Base-by-base conservation (phyloP, 2,888 invertebrate species). In the Anorthoa munda region DNA sequence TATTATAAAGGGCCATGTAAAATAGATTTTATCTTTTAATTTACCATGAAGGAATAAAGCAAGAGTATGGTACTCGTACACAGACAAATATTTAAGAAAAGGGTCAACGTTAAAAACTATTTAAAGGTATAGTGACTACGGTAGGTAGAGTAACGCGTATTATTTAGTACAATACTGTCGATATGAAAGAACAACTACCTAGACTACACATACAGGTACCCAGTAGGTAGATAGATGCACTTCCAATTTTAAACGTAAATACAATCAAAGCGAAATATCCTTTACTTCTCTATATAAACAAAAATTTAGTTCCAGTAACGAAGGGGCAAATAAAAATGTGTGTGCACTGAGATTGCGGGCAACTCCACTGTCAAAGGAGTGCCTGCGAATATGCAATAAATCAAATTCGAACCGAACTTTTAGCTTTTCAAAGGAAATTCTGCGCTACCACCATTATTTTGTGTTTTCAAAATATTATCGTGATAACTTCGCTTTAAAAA, bases 361-460 rank as follows among this genome's bases (percentile, higher is more conserved):
- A 79, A 67, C 72, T 75, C 66, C 69, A 68, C 85, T 81, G 85
- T 88, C 88, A 89, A 88, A 87, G 86, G 82, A 81, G 68, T 79
- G 61, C 67, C 66, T 55, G 77, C 66, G 82, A 77, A 83, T 84
- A 86, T 87, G 86, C 88, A 88, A 87, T 88, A 89, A 89, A 89
- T 89, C 89, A 88, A 86, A 89, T 85, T 83, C 73, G 82, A 86
- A 72, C 70, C 26, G 55, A 75, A 84, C 79, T 86, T 87, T 87
- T 79, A 89, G 79, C 68, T 79, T 82, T 84, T 79, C 79, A 86
- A 86, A 83, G 75, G 69, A 71, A 79, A 75, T 77, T 79, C 83
- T 82, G 60, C 65, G 72, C 77, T 64, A 71, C 79, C 68, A 75
- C 69, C 17, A 78, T 78, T 77, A 85, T 70, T 76, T 83, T 65